Evolutionary conservation across 2,888 invertebrate species (phyloP).

Genomic region (Tenthredo scrophulariae): DNA sequence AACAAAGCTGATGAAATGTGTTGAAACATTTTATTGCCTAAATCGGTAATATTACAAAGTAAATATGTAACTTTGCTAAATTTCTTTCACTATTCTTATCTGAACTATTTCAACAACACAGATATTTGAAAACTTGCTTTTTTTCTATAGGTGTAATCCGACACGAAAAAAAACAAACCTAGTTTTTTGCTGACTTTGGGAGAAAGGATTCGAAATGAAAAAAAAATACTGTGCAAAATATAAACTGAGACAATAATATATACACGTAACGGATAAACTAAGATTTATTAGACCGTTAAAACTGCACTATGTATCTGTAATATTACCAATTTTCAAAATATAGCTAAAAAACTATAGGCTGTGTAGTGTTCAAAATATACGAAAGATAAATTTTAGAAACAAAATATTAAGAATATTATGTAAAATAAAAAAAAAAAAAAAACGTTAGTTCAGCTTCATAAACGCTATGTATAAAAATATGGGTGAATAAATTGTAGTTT

Average conservation of each 20-base stretch:
- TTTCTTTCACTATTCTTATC: not conserved
- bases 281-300: not conserved
- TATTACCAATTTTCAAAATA: slow-evolving; percentile 56
- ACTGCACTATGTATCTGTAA: slow-evolving; percentile 50
- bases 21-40: not conserved
- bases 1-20: slow-evolving; percentile 3
- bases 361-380: not conserved
- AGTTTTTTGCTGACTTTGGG: not conserved
- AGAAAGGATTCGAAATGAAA: not conserved
- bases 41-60: slow-evolving; percentile 23
- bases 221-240: slow-evolving; percentile 22
- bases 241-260: not conserved
- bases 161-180: slow-evolving; percentile 20
- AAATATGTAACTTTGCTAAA: not conserved
- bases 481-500: slow-evolving; percentile 19
- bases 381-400: slow-evolving; percentile 32
- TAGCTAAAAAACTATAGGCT: slow-evolving; percentile 26
- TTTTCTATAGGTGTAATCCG: not conserved
- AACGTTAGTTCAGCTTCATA: not conserved
- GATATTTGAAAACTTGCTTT: not conserved
- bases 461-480: slow-evolving; percentile 31
- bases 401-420: slow-evolving; percentile 12
- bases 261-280: not conserved
- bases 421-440: not conserved
- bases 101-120: not conserved